phyloP scores from a whole-genome alignment of 2,113 vertebrate genomes.

The Coturnix japonica region DNA sequence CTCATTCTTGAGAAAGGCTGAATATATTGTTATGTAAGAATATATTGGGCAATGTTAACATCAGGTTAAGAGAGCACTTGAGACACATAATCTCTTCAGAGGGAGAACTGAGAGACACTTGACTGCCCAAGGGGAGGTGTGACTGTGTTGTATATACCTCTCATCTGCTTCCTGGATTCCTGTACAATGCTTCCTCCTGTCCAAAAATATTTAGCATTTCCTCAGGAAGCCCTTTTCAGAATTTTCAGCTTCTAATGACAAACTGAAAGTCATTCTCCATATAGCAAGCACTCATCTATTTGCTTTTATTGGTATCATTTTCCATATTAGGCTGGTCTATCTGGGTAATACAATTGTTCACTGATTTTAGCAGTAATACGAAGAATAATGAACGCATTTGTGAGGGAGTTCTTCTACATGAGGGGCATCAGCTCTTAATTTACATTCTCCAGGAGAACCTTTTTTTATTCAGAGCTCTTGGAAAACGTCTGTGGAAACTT shows the following conservation, averaged over 20 bases:
- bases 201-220: conserved; percentile 22
- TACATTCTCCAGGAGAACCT: conserved; percentile 20
- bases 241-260: neutral
- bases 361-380: neutral
- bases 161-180: conserved; percentile 32
- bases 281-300: neutral
- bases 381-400: neutral
- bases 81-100: neutral
- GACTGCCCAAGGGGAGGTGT: neutral
- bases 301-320: neutral
- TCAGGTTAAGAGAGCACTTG: conserved; percentile 49
- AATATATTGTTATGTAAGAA: neutral
- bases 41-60: neutral
- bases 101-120: conserved; percentile 26
- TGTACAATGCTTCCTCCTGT: conserved; percentile 20
- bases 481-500: conserved; percentile 51
- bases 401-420: neutral
- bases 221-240: conserved; percentile 9
- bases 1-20: neutral
- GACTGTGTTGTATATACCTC: neutral
- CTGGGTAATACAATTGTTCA: neutral
- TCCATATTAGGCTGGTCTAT: neutral
- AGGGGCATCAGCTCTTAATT: conserved; percentile 13
- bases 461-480: conserved; percentile 42
- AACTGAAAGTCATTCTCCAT: neutral